These are phyloP conservation scores for Trachurus trachurus DNA, from an alignment of 2,797 vertebrate genomes.

Conservation along the genomic window DNA sequence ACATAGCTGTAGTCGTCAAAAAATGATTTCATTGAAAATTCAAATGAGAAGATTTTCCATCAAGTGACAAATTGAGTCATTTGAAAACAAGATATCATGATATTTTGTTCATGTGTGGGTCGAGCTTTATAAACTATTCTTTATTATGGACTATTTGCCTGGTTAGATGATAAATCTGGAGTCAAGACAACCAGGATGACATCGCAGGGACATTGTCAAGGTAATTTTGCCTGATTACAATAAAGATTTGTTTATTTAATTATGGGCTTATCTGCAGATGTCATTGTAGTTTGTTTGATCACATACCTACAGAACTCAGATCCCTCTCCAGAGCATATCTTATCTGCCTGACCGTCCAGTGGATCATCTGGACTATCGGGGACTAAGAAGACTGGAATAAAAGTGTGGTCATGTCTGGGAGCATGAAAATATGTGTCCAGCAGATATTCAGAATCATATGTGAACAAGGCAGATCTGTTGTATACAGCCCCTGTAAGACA, in stretches of 20 bases:
- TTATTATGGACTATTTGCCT: neutral
- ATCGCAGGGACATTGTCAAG: neutral
- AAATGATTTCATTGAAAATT: neutral
- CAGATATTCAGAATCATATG: conserved; percentile 90
- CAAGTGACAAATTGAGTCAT: neutral
- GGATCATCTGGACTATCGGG: conserved; percentile 79
- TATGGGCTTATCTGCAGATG: too few relatives aligned
- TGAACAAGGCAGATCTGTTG: conserved; percentile 90
- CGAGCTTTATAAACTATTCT: neutral
- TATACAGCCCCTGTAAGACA: conserved; percentile 87
- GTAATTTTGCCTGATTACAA: too few relatives aligned
- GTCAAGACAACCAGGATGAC: neutral
- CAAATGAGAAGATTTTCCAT: neutral
- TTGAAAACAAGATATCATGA: neutral
- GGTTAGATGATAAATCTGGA: neutral
- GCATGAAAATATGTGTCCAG: conserved; percentile 81
- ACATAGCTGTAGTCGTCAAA: neutral
- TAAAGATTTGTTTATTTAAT: too few relatives aligned
- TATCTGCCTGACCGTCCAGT: conserved; percentile 57
- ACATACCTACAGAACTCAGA: conserved; percentile 83
- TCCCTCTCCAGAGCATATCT: conserved; percentile 83
- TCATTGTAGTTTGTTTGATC: too few relatives aligned
- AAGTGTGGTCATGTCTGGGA: conserved; percentile 87
- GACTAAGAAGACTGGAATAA: conserved; percentile 87
- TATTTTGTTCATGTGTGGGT: too few relatives aligned